Conservation (phyloP, 2,113 vertebrate species). For the Paedocypris sp. region DNA sequence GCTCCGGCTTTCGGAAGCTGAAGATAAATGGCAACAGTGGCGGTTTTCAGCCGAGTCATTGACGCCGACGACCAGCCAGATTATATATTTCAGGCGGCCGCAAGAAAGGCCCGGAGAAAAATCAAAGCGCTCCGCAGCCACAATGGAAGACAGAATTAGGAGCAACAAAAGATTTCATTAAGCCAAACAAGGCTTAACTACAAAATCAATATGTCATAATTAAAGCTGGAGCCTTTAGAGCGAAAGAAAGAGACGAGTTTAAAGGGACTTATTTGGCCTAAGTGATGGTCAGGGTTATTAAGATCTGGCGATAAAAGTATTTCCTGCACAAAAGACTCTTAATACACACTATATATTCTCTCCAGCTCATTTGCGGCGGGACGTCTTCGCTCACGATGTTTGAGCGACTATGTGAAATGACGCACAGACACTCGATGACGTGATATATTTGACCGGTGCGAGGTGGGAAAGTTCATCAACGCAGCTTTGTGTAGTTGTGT, state of each 20-base stretch:
- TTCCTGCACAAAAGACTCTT: conserved; percentile 43
- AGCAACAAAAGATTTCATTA: conserved; percentile 90
- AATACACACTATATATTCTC: conserved; percentile 39
- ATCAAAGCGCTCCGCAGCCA: conserved; percentile 57
- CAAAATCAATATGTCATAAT: conserved; percentile 84
- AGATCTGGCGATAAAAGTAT: conserved; percentile 64
- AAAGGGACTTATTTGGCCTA: conserved; percentile 62
- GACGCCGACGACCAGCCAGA: conserved; percentile 41
- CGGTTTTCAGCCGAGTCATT: conserved; percentile 67
- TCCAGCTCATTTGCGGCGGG: conserved; percentile 44
- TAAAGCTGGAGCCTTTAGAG: conserved; percentile 64
- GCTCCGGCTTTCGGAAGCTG: conserved; percentile 77
- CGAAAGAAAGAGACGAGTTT: conserved; percentile 38
- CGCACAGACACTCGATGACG: no score
- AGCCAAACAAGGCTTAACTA: conserved; percentile 80
- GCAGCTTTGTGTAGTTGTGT: no score
- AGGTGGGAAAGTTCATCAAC: no score
- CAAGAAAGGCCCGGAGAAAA: conserved; percentile 52
- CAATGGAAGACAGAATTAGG: conserved; percentile 70
- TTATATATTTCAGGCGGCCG: conserved; percentile 43
- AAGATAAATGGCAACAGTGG: conserved; percentile 67
- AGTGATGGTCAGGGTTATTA: conserved; percentile 72
- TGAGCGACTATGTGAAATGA: no score
- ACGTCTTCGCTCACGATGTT: conserved; percentile 45
- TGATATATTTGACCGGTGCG: no score